These are phyloP conservation scores for Euura lappo DNA, from an alignment of 1,140 invertebrate genomes.

Conservation along the genomic window DNA sequence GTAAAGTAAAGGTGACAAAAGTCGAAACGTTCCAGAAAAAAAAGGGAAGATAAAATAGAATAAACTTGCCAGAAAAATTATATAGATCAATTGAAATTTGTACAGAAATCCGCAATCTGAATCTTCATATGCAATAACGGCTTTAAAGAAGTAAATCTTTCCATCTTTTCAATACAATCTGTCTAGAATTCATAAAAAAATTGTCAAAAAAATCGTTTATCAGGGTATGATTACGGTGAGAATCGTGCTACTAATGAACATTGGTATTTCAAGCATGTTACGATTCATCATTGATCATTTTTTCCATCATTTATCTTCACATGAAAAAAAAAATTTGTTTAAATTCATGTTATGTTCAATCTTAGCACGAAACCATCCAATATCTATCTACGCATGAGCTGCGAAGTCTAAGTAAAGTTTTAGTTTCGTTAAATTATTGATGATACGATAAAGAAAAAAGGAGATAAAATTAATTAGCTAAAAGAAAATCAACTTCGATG, in stretches of 20 bases:
- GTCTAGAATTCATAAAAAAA: not conserved
- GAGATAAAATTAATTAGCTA: slow-evolving; percentile 1
- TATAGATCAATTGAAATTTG: not conserved
- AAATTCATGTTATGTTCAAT: not conserved
- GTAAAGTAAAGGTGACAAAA: not conserved
- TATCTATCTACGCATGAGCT: not conserved
- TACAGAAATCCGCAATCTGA: not conserved
- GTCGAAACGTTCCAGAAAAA: not conserved
- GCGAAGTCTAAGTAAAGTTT: not conserved
- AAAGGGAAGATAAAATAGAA: not conserved
- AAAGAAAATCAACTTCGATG: slow-evolving; percentile 16
- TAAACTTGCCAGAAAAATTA: not conserved
- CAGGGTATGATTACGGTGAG: not conserved
- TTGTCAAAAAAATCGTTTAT: not conserved
- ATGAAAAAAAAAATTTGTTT: not conserved
- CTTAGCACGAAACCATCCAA: not conserved
- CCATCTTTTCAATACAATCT: not conserved
- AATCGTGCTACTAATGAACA: not conserved
- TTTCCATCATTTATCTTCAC: not conserved
- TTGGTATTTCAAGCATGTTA: not conserved
- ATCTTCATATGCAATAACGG: slow-evolving; percentile 1
- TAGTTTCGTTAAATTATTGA: not conserved
- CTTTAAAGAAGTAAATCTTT: not conserved
- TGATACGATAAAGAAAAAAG: slow-evolving; percentile 13
- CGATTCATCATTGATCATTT: not conserved